Evolutionary conservation across 2,113 vertebrate genomes (phyloP).

Genomic region (Apeltes quadracus): DNA sequence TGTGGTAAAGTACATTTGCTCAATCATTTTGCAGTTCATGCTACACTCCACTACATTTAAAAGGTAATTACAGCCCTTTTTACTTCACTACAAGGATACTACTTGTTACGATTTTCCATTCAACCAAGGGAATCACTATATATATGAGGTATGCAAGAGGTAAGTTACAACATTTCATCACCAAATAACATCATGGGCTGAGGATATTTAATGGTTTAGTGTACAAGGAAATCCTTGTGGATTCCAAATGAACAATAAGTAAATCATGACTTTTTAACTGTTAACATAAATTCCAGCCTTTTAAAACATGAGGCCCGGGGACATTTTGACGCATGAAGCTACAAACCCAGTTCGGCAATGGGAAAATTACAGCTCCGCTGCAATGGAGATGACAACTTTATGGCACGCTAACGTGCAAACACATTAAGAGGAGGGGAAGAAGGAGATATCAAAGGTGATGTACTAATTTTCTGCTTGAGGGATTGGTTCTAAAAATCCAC

Average conservation of each 20-base stretch:
- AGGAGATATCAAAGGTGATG: constrained; percentile 43
- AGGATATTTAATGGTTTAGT: constrained; percentile 1
- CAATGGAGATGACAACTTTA: constrained; percentile 66
- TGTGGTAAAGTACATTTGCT: neutral
- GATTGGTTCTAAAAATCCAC: constrained; percentile 31
- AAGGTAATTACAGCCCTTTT: neutral
- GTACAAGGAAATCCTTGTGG: neutral
- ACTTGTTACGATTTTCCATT: neutral
- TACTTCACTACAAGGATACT: neutral
- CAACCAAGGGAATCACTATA: too few relatives aligned
- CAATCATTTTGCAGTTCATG: neutral
- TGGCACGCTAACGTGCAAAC: constrained; percentile 51
- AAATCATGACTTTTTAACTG: constrained; percentile 18
- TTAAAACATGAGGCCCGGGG: constrained; percentile 24
- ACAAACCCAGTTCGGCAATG: neutral
- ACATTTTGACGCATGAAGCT: constrained; percentile 14
- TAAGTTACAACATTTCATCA: constrained; percentile 17
- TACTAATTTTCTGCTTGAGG: constrained; percentile 33
- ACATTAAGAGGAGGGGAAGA: constrained; percentile 26
- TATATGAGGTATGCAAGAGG: too few relatives aligned
- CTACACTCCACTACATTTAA: neutral
- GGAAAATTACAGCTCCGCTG: constrained; percentile 40
- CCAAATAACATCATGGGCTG: neutral
- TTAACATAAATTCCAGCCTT: constrained; percentile 13
- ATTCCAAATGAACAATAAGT: neutral